phyloP scores from a whole-genome alignment of 2,113 vertebrate genomes.

The Pan troglodytes region NHGRI_mPanTro3-v2.1_pri NC_072410.2:92411501-92412000 shows the following conservation, averaged over 20 bases:
- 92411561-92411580: conserved; percentile 73
- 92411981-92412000: neutral
- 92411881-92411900: neutral
- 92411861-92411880: neutral
- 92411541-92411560: conserved; percentile 73
- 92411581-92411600: conserved; percentile 74
- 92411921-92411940: neutral
- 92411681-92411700: neutral
- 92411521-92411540: conserved; percentile 72
- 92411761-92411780: neutral
- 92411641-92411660: conserved; percentile 55
- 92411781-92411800: neutral
- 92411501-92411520: conserved; percentile 77
- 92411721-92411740: neutral
- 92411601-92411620: conserved; percentile 66
- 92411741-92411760: neutral
- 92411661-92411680: conserved; percentile 24
- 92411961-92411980: neutral
- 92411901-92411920: neutral
- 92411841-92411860: neutral
- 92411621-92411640: conserved; percentile 65
- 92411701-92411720: neutral
- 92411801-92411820: neutral
- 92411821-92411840: neutral
- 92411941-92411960: neutral